Conservation (phyloP, 2,113 vertebrate species). For the Steatornis caripensis region DNA sequence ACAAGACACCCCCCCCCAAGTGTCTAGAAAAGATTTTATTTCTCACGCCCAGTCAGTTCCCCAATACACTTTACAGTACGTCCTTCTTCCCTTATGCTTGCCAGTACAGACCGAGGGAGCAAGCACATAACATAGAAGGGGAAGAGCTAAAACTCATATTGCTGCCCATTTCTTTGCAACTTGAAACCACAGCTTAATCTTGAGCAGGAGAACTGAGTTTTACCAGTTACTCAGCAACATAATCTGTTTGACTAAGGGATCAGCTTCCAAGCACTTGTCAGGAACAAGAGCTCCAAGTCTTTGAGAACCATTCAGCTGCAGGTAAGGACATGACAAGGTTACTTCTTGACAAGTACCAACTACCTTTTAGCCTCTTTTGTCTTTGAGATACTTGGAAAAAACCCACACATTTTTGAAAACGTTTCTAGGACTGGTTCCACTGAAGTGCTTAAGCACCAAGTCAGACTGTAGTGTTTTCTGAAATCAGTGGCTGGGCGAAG, state of each 20-base stretch:
- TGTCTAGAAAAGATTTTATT: not conserved
- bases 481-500: not conserved
- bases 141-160: not conserved
- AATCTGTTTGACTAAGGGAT: slow-evolving; percentile 8
- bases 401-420: not conserved
- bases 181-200: not conserved
- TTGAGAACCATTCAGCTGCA: not conserved
- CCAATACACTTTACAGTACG: fast-evolving
- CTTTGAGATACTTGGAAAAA: not conserved
- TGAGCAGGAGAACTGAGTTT: not conserved
- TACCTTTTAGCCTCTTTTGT: not conserved
- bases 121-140: not conserved
- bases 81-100: not conserved
- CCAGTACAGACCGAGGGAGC: not conserved
- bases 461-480: not conserved
- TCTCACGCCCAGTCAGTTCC: not conserved
- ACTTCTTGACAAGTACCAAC: not conserved
- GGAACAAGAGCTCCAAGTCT: not conserved
- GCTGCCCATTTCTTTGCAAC: not conserved
- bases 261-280: not conserved
- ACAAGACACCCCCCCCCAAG: not conserved
- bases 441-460: not conserved
- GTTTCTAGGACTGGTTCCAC: not conserved
- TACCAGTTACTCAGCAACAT: slow-evolving; percentile 37
- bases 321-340: not conserved